Conservation (phyloP, 92 coral and sea anemone species). For the Actinernus sp. region DNA sequence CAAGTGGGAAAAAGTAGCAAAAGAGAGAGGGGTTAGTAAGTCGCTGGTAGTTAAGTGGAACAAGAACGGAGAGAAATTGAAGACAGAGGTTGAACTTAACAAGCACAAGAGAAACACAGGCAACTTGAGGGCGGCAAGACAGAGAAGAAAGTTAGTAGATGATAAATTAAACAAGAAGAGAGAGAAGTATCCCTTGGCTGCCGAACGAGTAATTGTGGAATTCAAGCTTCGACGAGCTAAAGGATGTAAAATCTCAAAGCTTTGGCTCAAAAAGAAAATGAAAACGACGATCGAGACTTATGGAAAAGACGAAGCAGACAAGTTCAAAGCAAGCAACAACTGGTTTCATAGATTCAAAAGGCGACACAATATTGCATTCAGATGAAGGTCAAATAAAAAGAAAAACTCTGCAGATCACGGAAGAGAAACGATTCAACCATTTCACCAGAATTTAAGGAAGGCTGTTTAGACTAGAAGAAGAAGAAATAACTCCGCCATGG, state of each 20-base stretch:
- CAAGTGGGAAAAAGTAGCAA: constrained; percentile 55
- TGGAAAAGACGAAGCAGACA: constrained; percentile 48
- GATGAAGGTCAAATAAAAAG: too few relatives aligned
- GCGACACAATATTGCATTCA: constrained; percentile 36
- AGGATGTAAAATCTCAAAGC: too few relatives aligned
- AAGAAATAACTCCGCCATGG: constrained; percentile 32
- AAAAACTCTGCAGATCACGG: constrained; percentile 56
- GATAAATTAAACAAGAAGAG: too few relatives aligned
- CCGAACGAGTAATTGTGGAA: constrained; percentile 42
- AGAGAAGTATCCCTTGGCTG: constrained; percentile 67
- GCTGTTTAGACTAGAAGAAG: constrained; percentile 38
- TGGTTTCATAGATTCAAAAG: constrained; percentile 68
- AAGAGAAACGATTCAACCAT: constrained; percentile 44
- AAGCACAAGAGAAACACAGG: constrained; percentile 59
- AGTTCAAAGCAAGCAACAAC: too few relatives aligned
- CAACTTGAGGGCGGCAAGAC: constrained; percentile 36
- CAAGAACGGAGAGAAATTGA: constrained; percentile 25
- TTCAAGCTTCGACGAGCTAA: constrained; percentile 66
- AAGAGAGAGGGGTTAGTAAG: constrained; percentile 55
- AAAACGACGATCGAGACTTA: constrained; percentile 32
- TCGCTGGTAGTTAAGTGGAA: constrained; percentile 62
- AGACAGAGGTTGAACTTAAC: constrained; percentile 47
- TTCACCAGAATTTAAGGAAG: constrained; percentile 46
- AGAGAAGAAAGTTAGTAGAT: constrained; percentile 41
- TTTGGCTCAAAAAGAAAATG: too few relatives aligned